A percentile compares a stretch with the other conserved stretches of the same genome.
Conservation (phyloP, 2,113 vertebrate genomes). For the Morphnarchus princeps region DNA sequence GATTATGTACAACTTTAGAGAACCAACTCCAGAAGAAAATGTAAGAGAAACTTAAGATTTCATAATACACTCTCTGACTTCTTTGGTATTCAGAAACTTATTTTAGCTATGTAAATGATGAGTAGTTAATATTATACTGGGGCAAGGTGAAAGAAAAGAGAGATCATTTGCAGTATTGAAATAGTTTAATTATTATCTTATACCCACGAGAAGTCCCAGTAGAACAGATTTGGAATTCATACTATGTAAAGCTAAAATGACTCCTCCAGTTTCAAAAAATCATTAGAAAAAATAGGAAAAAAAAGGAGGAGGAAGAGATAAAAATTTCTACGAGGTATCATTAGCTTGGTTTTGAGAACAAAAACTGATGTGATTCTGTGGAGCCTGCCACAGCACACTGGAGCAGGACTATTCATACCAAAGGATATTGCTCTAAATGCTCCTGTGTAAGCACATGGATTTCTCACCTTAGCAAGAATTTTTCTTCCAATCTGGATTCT, state of each 20-base stretch:
- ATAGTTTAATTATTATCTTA: slow-evolving; percentile 40
- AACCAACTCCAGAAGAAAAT: not conserved
- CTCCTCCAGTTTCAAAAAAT: slow-evolving; percentile 37
- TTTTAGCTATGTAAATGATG: slow-evolving; percentile 46
- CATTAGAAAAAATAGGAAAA: not conserved
- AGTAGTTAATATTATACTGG: slow-evolving; percentile 24
- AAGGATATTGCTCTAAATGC: not conserved
- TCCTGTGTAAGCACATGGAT: not conserved
- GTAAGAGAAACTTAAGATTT: not conserved
- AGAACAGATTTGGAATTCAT: slow-evolving; percentile 33
- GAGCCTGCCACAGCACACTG: not conserved
- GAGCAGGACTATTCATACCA: not conserved
- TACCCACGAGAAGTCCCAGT: slow-evolving; percentile 4
- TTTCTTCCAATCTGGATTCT: not conserved
- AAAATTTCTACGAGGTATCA: not conserved
- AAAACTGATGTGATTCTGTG: not conserved
- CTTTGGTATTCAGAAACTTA: slow-evolving; percentile 19
- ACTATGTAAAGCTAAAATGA: slow-evolving; percentile 33
- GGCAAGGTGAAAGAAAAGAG: slow-evolving; percentile 25
- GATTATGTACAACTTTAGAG: not conserved
- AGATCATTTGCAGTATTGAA: slow-evolving; percentile 40
- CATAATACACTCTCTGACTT: not conserved
- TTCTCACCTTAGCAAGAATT: not conserved
- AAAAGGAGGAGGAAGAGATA: not conserved
- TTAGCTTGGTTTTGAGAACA: not conserved